Base-by-base conservation (phyloP, 1,140 invertebrate species). In the Temnothorax nylanderi region DNA sequence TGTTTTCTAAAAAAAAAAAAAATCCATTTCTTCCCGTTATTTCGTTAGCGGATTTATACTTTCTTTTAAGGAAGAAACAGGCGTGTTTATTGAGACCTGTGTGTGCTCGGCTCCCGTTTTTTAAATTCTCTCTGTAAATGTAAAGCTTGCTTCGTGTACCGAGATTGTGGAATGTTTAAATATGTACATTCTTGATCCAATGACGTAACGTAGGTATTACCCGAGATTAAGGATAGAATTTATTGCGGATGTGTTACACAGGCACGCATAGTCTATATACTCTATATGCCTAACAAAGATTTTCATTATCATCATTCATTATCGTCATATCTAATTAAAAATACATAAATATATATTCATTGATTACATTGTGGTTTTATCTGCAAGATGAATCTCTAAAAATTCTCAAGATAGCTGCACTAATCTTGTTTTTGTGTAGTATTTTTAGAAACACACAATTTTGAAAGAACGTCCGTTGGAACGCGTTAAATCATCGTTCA, bases 161-260 rank as follows among this genome's bases (percentile, higher is more conserved):
- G 18, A 26, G 21, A 10, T 71, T 71, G 18, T 44, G 16, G 34
- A 81, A 54, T 32, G 47, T 81, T 47, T 81, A 71, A 56, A 81
- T 81, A 56, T 81, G 49, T 71, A 71, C 37, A 71, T 32, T 81
- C 49, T 16, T 56, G 32, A n/a, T 54, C 34, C 26, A 56, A 34
- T 81, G 51, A 71, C 37, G 49, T 11, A 56, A 34, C 44, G 10
- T 26, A 26, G 1, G 26, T 56, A 51, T 71, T 81, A 44, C 8
- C 16, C 44, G 16, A 81, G 78, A 87, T 65, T 85, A 56, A 3
- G 8, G 2, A 37, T 54, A 58, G 32, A 54, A 34, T 77, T 69
- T 10, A 71, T 69, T 69, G 16, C 76, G 4, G n/a, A n/a, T 60
- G 37, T 49, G 2, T 69, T 51, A 62, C 11, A 34, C 11, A 34